These are phyloP conservation scores for Oscheius sp. DNA, from an alignment of 2,888 invertebrate genomes.

Conservation along the genomic window DNA sequence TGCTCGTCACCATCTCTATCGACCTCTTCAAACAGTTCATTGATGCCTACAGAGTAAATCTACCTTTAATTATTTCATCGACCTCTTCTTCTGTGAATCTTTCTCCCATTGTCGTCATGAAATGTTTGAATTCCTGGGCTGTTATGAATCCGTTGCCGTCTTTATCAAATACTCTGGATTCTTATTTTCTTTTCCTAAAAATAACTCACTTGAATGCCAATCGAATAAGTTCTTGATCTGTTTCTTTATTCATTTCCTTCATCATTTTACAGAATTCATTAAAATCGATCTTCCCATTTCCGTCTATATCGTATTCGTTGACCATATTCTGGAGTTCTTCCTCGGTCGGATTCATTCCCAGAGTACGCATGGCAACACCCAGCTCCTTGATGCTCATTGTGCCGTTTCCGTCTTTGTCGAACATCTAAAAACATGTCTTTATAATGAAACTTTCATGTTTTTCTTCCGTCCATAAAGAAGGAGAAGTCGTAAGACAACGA, in stretches of 20 bases:
- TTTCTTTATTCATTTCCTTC: constrained; percentile 71
- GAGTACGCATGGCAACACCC: constrained; percentile 70
- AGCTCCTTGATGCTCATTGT: constrained; percentile 71
- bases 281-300: constrained; percentile 71
- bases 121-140: constrained; percentile 70
- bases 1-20: constrained; percentile 70
- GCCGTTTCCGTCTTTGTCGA: constrained; percentile 70
- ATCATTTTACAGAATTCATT: constrained; percentile 70
- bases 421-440: constrained; percentile 52
- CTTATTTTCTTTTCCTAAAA: neutral
- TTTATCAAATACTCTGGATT: constrained; percentile 68
- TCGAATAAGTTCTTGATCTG: constrained; percentile 70
- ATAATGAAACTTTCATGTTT: neutral
- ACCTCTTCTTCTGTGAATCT: constrained; percentile 70
- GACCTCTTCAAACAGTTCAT: constrained; percentile 70
- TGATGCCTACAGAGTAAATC: constrained; percentile 71
- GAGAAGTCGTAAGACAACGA: too few relatives aligned
- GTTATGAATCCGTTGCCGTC: constrained; percentile 70
- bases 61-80: constrained; percentile 70
- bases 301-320: constrained; percentile 69
- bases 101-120: constrained; percentile 69
- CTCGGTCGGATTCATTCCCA: constrained; percentile 70
- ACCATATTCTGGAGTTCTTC: constrained; percentile 69
- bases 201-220: constrained; percentile 67
- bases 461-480: too few relatives aligned